Base-by-base conservation (phyloP, 2,888 invertebrate species). In the Lucinisca nassula region DNA sequence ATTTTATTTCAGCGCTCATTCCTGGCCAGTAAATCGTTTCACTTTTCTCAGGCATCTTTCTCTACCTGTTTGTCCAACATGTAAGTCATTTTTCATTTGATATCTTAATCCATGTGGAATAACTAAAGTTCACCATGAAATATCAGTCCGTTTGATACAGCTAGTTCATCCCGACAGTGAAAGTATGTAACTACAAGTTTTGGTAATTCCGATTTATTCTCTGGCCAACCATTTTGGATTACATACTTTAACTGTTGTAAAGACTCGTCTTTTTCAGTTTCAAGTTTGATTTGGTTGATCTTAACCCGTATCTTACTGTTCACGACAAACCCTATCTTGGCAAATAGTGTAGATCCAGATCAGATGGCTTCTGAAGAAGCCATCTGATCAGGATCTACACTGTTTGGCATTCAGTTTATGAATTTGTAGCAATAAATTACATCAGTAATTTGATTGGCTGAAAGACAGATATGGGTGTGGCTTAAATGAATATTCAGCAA, bases 161-260 rank as follows among this genome's bases (percentile, higher is more conserved):
- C 61, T 6, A 61, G 61, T 61, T 61, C 61, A 27, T 51, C 51
- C 17, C 51, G 51, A 51, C 4, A 61, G 14, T 61, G 61, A 30
- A 61, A 61, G 30, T 61, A 61, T 17, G 27, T 24, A 6, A 61
- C 38, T 40, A 37, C 73, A 37, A 73, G 35, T 73, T 37, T n/a
- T 73, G 73, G 73, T n/a, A 77, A 45, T 30, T 12, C 10, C 24
- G n/a, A n/a, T 77, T 35, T 51, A 30, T 51, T 45, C 0, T 79
- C 76, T 51, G 88, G 87, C 82, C 90, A 87, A 35, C 85, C 88
- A 32, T 82, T 45, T 2, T 67, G 45, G 38, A 91, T 83, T 0
- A 67, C 49, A n/a, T 40, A 6, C 40, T 61, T 76, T 10, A 88
- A 37, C n/a, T 49, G 21, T 45, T 72, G 67, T 17, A 90, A 58